Evolutionary conservation across 1,140 invertebrate genomes (phyloP), one percentile per base, ranked within the genome.

Genomic region (Cecropterus lyciades): DNA sequence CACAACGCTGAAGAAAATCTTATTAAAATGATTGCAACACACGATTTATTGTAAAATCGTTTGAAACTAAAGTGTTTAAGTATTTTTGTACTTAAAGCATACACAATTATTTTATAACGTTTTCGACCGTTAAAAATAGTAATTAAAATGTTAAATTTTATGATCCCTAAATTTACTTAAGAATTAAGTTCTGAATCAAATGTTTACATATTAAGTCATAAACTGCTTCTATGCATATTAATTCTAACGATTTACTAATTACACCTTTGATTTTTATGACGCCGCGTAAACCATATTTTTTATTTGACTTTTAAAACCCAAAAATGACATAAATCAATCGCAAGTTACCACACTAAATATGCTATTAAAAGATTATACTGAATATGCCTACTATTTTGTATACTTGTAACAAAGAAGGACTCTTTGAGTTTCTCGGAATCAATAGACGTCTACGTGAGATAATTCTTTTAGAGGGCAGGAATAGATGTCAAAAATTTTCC

Each of bases 141-240:
- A n/a, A 9, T 20, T 42, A 48, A 30, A 48, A 48, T 33, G 13
- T 24, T 33, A 16, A 42, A 55, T 20, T 60, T 48, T 60, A 57
- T 49, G 20, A n/a, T 30, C 24, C 20, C 8, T 13, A n/a, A 52
- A 49, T 49, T 60, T 60, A 49, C 45, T 60, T 49, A 60, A 60
- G 15, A 60, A 60, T 60, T 60, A 60, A 16, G 27, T 14, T 49
- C 27, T 16, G 17, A 62, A 62, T 49, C 37, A 49, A 62, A 49
- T 62, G 46, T 62, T 60, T 51, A 51, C 30, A 37, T 49, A 62
- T 49, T 40, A 24, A 62, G 33, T 20, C 46, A 45, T 62, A 62
- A 62, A 62, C n/a, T 17, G 49, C 5, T 51, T 51, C 59, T 62
- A 62, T 62, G 59, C 46, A 62, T 62, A 62, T 62, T 62, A 62